Conservation (phyloP, 2,797 vertebrate genomes). For the Ctenochaetus hawaiiensis region DNA sequence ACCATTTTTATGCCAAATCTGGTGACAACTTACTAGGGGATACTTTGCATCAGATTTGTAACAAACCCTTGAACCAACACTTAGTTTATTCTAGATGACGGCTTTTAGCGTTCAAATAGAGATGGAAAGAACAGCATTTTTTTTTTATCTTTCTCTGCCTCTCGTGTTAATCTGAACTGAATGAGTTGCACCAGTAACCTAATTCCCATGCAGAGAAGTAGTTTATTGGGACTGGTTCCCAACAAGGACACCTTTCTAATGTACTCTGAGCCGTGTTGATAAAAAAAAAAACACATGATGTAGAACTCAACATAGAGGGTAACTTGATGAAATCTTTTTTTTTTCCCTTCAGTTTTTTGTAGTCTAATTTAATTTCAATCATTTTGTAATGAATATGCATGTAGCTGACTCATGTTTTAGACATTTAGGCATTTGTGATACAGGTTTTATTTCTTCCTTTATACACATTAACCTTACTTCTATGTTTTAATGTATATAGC, state of each 20-base stretch:
- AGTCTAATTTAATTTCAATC: conserved; percentile 61
- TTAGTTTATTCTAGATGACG: conserved; percentile 43
- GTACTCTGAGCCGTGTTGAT: conserved; percentile 77
- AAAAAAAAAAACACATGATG: conserved; percentile 61
- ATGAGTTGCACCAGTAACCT: conserved; percentile 39
- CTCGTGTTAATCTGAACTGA: conserved; percentile 49
- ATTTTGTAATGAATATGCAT: conserved; percentile 70
- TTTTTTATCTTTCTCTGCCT: conserved; percentile 10
- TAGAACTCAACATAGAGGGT: conserved; percentile 62
- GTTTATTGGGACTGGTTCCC: conserved; percentile 79
- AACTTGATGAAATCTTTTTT: conserved; percentile 47
- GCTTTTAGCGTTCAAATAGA: conserved; percentile 40
- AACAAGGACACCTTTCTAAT: conserved; percentile 64
- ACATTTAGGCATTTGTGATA: conserved; percentile 59
- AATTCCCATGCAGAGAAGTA: conserved; percentile 43
- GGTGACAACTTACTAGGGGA: conserved; percentile 47
- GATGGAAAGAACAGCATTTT: conserved; percentile 13
- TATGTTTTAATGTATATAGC: conserved; percentile 67
- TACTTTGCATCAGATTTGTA: conserved; percentile 54
- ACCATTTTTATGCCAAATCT: conserved; percentile 66
- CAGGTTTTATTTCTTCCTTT: conserved; percentile 53
- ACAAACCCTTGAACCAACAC: conserved; percentile 54
- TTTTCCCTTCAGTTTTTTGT: conserved; percentile 44
- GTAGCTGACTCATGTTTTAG: conserved; percentile 75
- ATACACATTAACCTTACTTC: conserved; percentile 61